These are phyloP conservation scores for Argya squamiceps DNA, from an alignment of 2,797 vertebrate genomes.

Conservation along the genomic window DNA sequence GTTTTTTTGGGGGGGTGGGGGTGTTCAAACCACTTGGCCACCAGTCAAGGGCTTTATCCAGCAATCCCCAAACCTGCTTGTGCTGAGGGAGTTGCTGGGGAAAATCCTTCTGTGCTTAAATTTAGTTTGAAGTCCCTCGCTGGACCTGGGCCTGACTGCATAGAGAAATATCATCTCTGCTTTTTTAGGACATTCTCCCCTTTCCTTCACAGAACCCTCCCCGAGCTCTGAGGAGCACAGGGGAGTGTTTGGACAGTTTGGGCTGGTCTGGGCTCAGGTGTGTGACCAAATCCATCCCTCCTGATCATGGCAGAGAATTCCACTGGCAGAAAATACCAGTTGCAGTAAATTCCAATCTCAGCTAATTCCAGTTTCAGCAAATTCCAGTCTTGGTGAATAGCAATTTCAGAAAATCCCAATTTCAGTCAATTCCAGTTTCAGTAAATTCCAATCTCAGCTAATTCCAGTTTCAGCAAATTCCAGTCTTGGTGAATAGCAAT, in stretches of 20 bases:
- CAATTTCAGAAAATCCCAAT: background rate
- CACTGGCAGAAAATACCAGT: accelerated
- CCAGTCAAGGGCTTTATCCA: conserved; percentile 25
- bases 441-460: too few species aligned
- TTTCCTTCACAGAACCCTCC: conserved; percentile 50
- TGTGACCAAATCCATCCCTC: conserved; percentile 11
- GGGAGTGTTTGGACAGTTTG: conserved; percentile 65
- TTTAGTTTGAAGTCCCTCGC: conserved; percentile 9
- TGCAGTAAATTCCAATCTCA: background rate
- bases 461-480: background rate
- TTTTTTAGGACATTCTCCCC: conserved; percentile 52
- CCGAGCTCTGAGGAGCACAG: conserved; percentile 64
- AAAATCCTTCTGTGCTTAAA: conserved; percentile 6
- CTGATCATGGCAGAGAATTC: background rate
- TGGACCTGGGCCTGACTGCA: conserved; percentile 59
- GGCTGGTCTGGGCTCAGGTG: conserved; percentile 75
- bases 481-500: background rate
- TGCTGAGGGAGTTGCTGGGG: background rate
- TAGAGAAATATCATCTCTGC: conserved; percentile 58
- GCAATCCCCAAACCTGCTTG: background rate
- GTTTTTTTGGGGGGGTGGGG: background rate
- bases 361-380: accelerated
- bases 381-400: background rate
- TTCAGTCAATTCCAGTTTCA: background rate
- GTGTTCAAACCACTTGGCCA: conserved; percentile 15